phyloP scores from a whole-genome alignment of 2,113 vertebrate species.

The Heptranchias perlo region DNA sequence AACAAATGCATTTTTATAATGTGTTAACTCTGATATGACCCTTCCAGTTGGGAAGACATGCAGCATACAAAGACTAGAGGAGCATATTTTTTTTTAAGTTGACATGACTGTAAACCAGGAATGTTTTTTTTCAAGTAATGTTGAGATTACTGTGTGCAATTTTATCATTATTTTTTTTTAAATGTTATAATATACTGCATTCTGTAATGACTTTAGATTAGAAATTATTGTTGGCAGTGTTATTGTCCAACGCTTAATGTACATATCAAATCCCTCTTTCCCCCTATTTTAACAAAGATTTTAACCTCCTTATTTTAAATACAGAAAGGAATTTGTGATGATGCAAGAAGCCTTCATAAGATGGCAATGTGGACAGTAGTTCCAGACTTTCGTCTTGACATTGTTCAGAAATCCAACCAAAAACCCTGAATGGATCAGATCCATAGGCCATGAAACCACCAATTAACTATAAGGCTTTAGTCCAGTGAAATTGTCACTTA shows the following conservation, averaged over 20 bases:
- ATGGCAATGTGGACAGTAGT: neutral
- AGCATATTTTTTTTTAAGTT: neutral
- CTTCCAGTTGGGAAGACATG: neutral
- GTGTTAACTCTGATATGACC: neutral
- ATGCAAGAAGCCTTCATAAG: neutral
- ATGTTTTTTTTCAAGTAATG: neutral
- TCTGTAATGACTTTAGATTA: neutral
- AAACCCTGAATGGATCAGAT: neutral
- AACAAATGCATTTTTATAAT: neutral
- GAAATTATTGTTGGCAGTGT: neutral
- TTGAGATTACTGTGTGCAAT: neutral
- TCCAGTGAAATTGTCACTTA: neutral
- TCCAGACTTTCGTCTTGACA: neutral
- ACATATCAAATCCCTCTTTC: neutral
- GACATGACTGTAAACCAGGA: neutral
- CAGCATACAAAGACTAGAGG: neutral
- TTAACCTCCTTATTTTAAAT: neutral
- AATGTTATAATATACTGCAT: neutral
- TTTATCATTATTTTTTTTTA: neutral
- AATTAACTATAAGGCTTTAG: neutral
- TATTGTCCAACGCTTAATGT: neutral
- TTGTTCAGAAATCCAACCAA: neutral
- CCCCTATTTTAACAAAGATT: neutral
- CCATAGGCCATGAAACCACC: neutral
- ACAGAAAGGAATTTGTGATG: neutral